Evolutionary conservation across 2,888 invertebrate genomes (phyloP), one percentile per base, ranked within the genome.

Genomic region (Cantharis flavilabris): DNA sequence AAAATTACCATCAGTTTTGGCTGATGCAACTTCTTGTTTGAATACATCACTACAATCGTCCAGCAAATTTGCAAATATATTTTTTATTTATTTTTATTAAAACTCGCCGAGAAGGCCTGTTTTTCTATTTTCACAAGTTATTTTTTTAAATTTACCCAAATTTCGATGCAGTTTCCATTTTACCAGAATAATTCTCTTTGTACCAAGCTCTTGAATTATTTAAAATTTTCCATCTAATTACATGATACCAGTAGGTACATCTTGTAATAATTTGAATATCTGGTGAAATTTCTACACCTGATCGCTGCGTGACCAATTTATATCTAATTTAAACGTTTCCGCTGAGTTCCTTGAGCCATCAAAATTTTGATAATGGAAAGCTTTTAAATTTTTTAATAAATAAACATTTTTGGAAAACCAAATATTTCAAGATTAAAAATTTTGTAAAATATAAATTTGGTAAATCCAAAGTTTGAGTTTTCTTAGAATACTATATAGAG

Each of bases 21-120:
- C 81, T 82, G 82, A 82, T 81, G 82, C 82, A 82, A 82, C 75
- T 79, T 81, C 80, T 75, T 69, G 81, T 79, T 78, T 79, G 64
- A 28, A 67, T 76, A 63, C 81, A 82, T 82, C 82, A 82, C 33
- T 70, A 69, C 77, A 77, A 20, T 77, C 76, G 62, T 14, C 71
- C 76, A 77, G 71, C 71, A 23, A 49, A 70, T n/a, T 72, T 23
- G 11, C 63, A 23, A 23, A n/a, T 67, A 23, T 5, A 26, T 67
- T 7, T 67, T 67, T 67, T 65, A 4, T 49, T 49, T n/a, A 49
- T 49, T 49, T 30, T 26, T 26, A 13, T 3, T 13, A 13, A 33
- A 33, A n/a, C 9, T 7, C 2, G 0, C n/a, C 7, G 49, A 7
- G n/a, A 49, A n/a, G 49, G 13, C 13, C 2, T 13, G 13, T 13